Evolutionary conservation across 2,797 vertebrate species (phyloP), one percentile per base, ranked within the genome.

Genomic region (Staurois parvus): DNA sequence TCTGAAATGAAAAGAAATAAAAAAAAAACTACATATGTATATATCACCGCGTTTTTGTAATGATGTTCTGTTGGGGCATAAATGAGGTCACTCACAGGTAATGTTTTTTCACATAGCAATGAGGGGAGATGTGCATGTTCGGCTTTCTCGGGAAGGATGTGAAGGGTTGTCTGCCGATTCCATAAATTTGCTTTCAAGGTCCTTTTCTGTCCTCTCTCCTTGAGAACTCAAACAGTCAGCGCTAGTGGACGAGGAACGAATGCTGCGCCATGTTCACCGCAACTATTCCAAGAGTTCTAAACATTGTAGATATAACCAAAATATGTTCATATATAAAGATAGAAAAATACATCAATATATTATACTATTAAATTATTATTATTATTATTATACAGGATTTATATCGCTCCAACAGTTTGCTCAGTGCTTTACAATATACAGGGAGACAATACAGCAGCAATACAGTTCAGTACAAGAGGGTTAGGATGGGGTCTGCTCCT

Each of bases 141-240:
- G 24, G 72, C 81, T 67, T 68, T 68, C 72, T 34, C 59, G 66
- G 72, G 37, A 62, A 81, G 48, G 79, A 73, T 81, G 79, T 72
- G 68, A 66, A 59, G 82, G 74, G 82, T 84, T 77, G 32, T 76
- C 82, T 62, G 66, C 30, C 26, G 74, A 52, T 69, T 52, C 82
- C 73, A 84, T 84, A 84, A 76, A 84, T 84, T 84, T 70, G 34
- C 73, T 76, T 77, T 76, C 82, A 84, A 84, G 82, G 73, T 76
- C 74, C 29, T 84, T 76, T 77, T 17, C 64, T 67, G 32, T 84
- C 66, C 48, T 34, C 30, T 84, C 82, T 76, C 82, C 74, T 77
- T 84, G 42, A 76, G 66, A 69, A 84, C 64, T 52, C 37, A 70
- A 29, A 69, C 32, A 40, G 68, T 73, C 69, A 81, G 26, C 30